Conservation (phyloP, 2,888 invertebrate genomes). For the Pollenia angustigena region DNA sequence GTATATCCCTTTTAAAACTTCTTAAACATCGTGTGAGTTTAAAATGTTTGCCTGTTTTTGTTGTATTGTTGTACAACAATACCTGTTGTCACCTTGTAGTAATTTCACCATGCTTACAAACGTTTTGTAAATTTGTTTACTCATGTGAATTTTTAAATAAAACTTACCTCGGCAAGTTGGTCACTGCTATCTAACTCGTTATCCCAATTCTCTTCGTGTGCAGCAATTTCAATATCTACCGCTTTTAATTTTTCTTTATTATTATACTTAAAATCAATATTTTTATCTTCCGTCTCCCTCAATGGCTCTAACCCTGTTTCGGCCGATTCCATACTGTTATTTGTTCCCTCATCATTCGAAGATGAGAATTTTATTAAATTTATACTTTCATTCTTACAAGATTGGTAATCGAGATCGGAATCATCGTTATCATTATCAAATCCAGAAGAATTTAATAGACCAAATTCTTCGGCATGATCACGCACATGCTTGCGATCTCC, state of each 20-base stretch:
- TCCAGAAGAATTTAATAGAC: conserved; percentile 50
- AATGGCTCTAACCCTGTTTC: conserved; percentile 10
- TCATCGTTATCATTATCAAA: conserved; percentile 18
- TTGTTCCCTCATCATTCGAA: conserved; percentile 71
- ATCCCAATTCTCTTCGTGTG: conserved; percentile 73
- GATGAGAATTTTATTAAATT: conserved; percentile 75
- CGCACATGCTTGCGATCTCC: conserved; percentile 71
- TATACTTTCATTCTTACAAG: conserved; percentile 68
- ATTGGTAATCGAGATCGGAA: conserved; percentile 67
- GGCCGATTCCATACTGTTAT: conserved; percentile 58
- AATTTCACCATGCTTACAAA: too few species aligned
- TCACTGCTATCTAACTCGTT: conserved; percentile 36
- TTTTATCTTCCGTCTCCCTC: background rate
- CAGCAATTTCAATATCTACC: background rate
- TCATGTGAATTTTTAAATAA: conserved; percentile 1
- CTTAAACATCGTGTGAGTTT: too few species aligned
- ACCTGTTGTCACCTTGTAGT: too few species aligned
- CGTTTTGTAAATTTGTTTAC: too few species aligned
- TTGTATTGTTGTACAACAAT: too few species aligned
- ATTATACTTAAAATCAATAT: background rate
- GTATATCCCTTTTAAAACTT: too few species aligned
- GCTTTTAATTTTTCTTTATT: background rate
- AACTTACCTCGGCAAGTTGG: conserved; percentile 60
- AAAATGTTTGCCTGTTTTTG: too few species aligned
- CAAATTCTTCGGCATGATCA: conserved; percentile 72